Evolutionary conservation across 1,140 invertebrate species (phyloP), one percentile per base, ranked within the genome.

Genomic region (Zaprionus davidi): DNA sequence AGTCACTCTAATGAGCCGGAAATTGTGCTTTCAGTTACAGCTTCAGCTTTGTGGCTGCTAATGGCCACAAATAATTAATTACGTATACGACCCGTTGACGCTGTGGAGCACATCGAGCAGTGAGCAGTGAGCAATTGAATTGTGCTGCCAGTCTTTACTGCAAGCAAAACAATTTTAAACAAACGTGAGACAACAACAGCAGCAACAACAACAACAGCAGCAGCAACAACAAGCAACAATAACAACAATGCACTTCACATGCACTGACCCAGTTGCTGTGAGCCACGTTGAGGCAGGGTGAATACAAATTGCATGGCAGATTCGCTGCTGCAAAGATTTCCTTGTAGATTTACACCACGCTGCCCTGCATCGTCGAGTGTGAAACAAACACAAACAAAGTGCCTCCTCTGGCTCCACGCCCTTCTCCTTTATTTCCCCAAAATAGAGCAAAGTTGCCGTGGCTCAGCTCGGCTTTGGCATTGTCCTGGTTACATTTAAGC

Each of bases 401-500:
- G 41, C 15, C 38, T 5, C 38, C 38, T 5, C 13, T 31, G 28
- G 28, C 38, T 22, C 41, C 49, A 3, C 44, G 17, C 46, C 5
- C 65, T 44, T 3, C 31, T 34, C 31, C 41, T 22, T 2, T 12
- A 22, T 28, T 9, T 34, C 5, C 13, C 13, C 38, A 13, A 51
- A 53, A 64, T 64, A 36, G 62, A 26, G 6, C 31, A 31, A 12
- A n/a, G 46, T 36, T 53, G 62, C 49, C 63, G 71, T 34, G 31
- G 31, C 31, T 34, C 31, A 34, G 31, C 9, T 34, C 31, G 31
- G 63, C 64, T 67, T 74, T 81, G 71, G 78, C 76, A 81, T 90
- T 90, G 85, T 90, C 81, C 85, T 82, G 85, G 81, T 90, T 90
- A 90, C 85, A 90, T 90, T 90, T 87, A 73, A 70, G 84, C 86